A percentile compares a stretch with the other conserved stretches of the same genome.
These are phyloP conservation scores for Athene cunicularia DNA, from an alignment of 2,113 vertebrate genomes.

Conservation along the genomic window DNA sequence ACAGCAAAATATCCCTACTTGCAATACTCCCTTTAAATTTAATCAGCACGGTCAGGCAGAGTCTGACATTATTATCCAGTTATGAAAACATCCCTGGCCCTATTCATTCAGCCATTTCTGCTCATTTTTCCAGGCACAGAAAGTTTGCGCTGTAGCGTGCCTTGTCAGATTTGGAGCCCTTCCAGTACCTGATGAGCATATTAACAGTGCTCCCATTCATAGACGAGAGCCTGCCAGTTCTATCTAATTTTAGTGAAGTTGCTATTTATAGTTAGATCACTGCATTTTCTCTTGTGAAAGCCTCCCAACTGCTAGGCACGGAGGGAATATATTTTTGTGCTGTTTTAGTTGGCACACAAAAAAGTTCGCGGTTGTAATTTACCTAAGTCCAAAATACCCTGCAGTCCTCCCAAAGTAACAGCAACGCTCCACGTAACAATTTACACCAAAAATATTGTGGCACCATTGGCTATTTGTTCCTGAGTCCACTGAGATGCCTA, in stretches of 20 bases:
- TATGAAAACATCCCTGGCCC: conserved; percentile 12
- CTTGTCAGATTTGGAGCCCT: conserved; percentile 56
- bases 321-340: conserved; percentile 3
- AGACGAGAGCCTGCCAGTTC: conserved; percentile 28
- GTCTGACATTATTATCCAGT: conserved; percentile 29
- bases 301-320: not conserved
- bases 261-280: conserved; percentile 47
- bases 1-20: not conserved
- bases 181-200: conserved; percentile 67
- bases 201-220: conserved; percentile 69
- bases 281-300: not conserved
- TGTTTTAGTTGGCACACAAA: not conserved
- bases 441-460: not conserved
- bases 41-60: not conserved
- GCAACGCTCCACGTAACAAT: fast-evolving
- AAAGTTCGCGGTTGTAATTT: not conserved
- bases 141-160: conserved; percentile 19
- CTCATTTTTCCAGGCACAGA: conserved; percentile 60
- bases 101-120: conserved; percentile 22
- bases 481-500: not conserved
- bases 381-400: not conserved
- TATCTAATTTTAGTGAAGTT: conserved; percentile 59
- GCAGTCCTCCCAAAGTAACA: not conserved
- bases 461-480: not conserved
- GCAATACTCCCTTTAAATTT: not conserved